A percentile compares a stretch with the other conserved stretches of the same genome.
Conservation (phyloP, 2,113 vertebrate species). For the Alosa alosa region DNA sequence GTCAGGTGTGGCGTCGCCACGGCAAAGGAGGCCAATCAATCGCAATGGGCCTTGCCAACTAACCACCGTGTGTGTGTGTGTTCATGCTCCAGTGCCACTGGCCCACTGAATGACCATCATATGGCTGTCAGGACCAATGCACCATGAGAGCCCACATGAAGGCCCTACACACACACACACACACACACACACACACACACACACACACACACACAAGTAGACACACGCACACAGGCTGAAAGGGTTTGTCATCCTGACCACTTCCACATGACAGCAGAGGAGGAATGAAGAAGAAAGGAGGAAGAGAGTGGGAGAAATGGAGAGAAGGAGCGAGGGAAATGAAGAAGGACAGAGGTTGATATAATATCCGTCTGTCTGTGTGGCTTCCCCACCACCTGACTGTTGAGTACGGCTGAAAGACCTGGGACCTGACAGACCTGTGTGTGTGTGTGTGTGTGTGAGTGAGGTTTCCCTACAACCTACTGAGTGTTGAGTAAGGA, state of each 20-base stretch:
- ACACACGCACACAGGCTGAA: neutral
- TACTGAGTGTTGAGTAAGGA: too few species aligned
- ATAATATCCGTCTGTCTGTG: too few species aligned
- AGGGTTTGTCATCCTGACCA: neutral
- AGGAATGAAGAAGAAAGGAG: neutral
- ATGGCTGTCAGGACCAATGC: slow-evolving; percentile 8
- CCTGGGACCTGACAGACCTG: too few species aligned
- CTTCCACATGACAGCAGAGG: neutral
- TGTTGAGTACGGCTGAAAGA: too few species aligned
- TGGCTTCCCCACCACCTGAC: too few species aligned
- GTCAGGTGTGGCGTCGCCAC: slow-evolving; percentile 1
- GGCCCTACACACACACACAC: neutral
- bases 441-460: too few species aligned
- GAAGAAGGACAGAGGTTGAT: neutral
- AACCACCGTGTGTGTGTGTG: neutral
- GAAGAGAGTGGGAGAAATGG: neutral
- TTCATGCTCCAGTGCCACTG: slow-evolving; percentile 18
- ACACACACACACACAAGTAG: neutral
- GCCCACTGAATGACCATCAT: slow-evolving; percentile 22
- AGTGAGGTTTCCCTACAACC: too few species aligned
- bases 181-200: neutral
- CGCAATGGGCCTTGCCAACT: neutral
- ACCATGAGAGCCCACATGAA: neutral
- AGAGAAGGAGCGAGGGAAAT: neutral
- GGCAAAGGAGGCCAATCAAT: neutral